These are phyloP conservation scores for Halictus ligatus DNA, from an alignment of 2,888 invertebrate genomes.

Conservation along the genomic window DNA sequence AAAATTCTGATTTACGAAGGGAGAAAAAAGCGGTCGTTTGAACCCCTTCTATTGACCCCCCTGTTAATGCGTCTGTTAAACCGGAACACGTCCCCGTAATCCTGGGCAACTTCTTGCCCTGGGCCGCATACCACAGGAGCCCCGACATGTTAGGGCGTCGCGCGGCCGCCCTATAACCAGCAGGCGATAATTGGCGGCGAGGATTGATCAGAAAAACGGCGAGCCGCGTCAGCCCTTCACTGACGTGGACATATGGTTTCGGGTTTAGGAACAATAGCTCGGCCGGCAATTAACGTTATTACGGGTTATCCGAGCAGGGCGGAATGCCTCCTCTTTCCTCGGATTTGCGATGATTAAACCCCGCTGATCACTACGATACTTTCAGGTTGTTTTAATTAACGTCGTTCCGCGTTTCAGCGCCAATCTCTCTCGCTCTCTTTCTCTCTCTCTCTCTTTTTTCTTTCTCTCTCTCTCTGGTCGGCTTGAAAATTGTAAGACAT, in stretches of 20 bases:
- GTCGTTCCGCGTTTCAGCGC: not conserved
- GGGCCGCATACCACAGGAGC: conserved; percentile 34
- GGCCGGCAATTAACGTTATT: conserved; percentile 53
- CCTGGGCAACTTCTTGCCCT: conserved; percentile 60
- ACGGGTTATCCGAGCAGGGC: conserved; percentile 17
- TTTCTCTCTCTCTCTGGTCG: not conserved
- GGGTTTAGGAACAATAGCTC: conserved; percentile 50
- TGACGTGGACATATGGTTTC: conserved; percentile 48
- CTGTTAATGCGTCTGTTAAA: conserved; percentile 61
- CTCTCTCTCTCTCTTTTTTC: not conserved
- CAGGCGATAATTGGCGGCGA: conserved; percentile 62
- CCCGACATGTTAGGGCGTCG: conserved; percentile 42
- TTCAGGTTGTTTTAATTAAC: conserved; percentile 19
- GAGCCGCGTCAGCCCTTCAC: conserved; percentile 31
- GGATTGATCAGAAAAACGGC: conserved; percentile 55
- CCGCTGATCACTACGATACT: conserved; percentile 5
- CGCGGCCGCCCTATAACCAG: conserved; percentile 27
- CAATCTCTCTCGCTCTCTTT: not conserved
- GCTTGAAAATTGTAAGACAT: not conserved
- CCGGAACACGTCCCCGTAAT: conserved; percentile 58
- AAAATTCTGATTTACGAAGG: not conserved
- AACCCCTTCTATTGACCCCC: not conserved
- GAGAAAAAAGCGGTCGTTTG: not conserved
- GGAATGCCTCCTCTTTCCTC: conserved; percentile 5
- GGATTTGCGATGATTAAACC: conserved; percentile 18